Percentiles rank a stretch among this genome's conserved stretches.
These are phyloP conservation scores for Lampris megalopsis DNA, from an alignment of 2,113 vertebrate genomes.

Conservation along the genomic window DNA sequence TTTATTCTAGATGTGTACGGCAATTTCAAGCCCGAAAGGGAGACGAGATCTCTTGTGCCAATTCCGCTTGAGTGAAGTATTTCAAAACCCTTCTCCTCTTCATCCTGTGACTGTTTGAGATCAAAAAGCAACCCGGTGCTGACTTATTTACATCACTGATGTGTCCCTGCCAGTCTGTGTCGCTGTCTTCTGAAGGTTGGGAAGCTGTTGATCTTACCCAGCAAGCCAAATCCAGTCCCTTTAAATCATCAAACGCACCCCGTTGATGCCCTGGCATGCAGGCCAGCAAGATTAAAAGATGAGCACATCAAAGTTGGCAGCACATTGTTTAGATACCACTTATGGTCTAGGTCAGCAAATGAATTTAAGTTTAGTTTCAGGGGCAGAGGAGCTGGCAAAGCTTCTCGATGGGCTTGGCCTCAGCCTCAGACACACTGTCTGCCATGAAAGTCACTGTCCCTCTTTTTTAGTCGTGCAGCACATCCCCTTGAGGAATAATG, in stretches of 20 bases:
- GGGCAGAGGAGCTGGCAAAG: background rate
- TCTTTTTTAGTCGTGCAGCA: conserved; percentile 45
- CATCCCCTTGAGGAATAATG: conserved; percentile 63
- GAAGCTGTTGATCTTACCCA: conserved; percentile 14
- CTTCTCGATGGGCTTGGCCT: background rate
- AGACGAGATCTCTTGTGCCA: conserved; percentile 66
- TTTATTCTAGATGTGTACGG: conserved; percentile 71
- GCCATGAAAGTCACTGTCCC: conserved; percentile 49
- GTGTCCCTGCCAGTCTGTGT: background rate
- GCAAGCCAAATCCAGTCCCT: background rate
- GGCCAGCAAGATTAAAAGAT: conserved; percentile 45
- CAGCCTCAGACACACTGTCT: conserved; percentile 30
- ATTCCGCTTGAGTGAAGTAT: background rate
- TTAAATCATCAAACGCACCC: conserved; percentile 1
- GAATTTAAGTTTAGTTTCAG: background rate
- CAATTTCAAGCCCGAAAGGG: conserved; percentile 66
- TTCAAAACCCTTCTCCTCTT: background rate
- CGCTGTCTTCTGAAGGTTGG: conserved; percentile 7
- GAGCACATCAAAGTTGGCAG: conserved; percentile 42
- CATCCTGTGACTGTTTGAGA: conserved; percentile 4
- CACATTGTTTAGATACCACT: conserved; percentile 34
- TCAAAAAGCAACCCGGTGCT: background rate
- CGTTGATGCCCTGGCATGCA: background rate
- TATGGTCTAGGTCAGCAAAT: background rate
- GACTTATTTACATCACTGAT: conserved; percentile 13